Evolutionary conservation across 2,888 invertebrate species (phyloP), one percentile per base, ranked within the genome.

Genomic region (Rotaria socialis): DNA sequence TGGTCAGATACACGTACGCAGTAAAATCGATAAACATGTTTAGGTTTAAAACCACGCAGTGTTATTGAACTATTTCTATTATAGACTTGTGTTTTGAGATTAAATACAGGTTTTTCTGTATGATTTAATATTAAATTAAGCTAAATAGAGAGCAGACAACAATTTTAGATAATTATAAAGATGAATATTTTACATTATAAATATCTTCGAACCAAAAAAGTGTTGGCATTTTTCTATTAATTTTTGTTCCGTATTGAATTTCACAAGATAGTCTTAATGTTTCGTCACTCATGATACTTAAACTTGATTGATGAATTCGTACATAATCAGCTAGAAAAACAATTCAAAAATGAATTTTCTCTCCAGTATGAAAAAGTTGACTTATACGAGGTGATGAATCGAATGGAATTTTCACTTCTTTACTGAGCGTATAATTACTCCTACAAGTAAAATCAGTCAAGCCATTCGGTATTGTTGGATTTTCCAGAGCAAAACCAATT

Each of bases 191-290:
- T 67, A 67, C 75, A 43, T 80, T 47, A 47, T 80, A 22, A 47
- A 80, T 80, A 80, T 80, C 75, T 47, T 80, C 47, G n/a, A 80
- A 80, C 75, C 75, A 80, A 24, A 80, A 80, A 3, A 80, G 10
- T 7, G 14, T 11, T 2, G 75, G 75, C 47, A 24, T 11, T 80
- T 47, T 80, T 47, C 47, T 43, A 80, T 47, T n/a, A 24, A 80
- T n/a, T 80, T 80, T 80, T 80, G 75, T 24, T 22, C 75, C 75
- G n/a, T 80, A 80, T 80, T 47, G 75, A 47, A 80, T 80, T 41
- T 80, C 75, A 80, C 75, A 80, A 24, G 7, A 47, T 47, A 80
- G 47, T 47, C n/a, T 7, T 19, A 80, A 24, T 10, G 22, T 47
- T 80, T 80, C 75, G 47, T 80, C 75, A 80, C 24, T 24, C n/a